Conservation (phyloP, 2,113 vertebrate species). For the Hyaena hyaena region DNA sequence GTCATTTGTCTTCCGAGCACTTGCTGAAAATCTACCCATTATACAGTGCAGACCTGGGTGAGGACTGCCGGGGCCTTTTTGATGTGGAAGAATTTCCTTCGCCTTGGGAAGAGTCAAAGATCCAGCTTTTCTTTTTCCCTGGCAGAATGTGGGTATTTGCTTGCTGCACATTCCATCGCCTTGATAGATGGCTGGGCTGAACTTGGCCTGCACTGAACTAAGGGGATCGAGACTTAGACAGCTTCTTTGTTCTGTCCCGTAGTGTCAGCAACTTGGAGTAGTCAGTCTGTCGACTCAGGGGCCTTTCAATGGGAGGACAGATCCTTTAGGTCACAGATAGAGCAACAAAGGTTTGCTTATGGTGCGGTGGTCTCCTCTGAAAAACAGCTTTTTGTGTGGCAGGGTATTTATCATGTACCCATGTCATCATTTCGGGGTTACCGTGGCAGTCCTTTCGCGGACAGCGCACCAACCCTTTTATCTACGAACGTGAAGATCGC, state of each 20-base stretch:
- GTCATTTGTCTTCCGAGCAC: conserved; percentile 84
- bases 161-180: conserved; percentile 66
- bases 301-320: conserved; percentile 51
- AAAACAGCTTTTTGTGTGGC: conserved; percentile 81
- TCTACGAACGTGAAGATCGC: conserved; percentile 80
- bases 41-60: conserved; percentile 71
- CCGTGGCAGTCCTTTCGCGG: conserved; percentile 69
- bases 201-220: conserved; percentile 21
- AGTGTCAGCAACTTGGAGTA: conserved; percentile 46
- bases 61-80: conserved; percentile 76
- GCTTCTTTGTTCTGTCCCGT: conserved; percentile 62
- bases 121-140: conserved; percentile 53
- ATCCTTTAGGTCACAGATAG: conserved; percentile 60
- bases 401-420: conserved; percentile 82
- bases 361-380: conserved; percentile 46
- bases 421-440: conserved; percentile 78
- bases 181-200: conserved; percentile 71
- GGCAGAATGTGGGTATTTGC: conserved; percentile 72
- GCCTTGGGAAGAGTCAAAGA: conserved; percentile 4
- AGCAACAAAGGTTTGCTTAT: conserved; percentile 87
- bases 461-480: conserved; percentile 79
- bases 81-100: conserved; percentile 66
- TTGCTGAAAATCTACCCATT: conserved; percentile 83
- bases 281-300: conserved; percentile 39
- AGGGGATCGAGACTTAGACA: conserved; percentile 43